phyloP scores from a whole-genome alignment of 1,140 invertebrate genomes.

The Bathynomus jamesi region DNA sequence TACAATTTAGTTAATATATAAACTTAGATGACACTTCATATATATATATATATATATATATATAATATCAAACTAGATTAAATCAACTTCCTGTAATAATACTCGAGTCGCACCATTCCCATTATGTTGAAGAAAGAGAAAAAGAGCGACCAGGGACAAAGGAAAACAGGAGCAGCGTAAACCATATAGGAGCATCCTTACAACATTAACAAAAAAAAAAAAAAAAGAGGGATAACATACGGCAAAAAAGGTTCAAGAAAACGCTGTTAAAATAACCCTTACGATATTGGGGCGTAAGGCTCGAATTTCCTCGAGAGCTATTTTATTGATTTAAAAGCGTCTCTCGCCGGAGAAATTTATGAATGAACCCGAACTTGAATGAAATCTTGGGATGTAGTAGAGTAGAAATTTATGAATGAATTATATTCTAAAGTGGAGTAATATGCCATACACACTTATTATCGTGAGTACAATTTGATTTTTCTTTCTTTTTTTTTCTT shows the following conservation, averaged over 20 bases:
- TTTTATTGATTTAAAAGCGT: not conserved
- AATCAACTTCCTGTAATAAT: not conserved
- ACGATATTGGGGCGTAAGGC: not conserved
- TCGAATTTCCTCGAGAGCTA: not conserved
- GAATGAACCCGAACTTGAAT: not conserved
- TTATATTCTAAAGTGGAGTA: not conserved
- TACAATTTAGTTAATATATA: not conserved
- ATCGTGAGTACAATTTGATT: not conserved
- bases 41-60: not conserved
- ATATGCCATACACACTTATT: not conserved
- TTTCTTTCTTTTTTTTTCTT: not conserved
- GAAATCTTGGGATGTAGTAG: not conserved
- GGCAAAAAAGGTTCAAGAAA: not conserved
- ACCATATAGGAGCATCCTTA: not conserved
- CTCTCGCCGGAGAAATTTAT: not conserved
- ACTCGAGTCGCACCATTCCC: not conserved
- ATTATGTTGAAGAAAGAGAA: not conserved
- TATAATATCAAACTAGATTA: not conserved
- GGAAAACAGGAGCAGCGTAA: not conserved
- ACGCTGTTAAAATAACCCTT: not conserved
- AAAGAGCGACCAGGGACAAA: not conserved
- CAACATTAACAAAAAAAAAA: not conserved
- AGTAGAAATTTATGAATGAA: not conserved
- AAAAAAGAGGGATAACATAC: not conserved
- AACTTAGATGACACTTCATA: not conserved